Evolutionary conservation across 37 sponge, comb jelly and placozoan species (phyloP).

Genomic region (Ianthella basta): DNA sequence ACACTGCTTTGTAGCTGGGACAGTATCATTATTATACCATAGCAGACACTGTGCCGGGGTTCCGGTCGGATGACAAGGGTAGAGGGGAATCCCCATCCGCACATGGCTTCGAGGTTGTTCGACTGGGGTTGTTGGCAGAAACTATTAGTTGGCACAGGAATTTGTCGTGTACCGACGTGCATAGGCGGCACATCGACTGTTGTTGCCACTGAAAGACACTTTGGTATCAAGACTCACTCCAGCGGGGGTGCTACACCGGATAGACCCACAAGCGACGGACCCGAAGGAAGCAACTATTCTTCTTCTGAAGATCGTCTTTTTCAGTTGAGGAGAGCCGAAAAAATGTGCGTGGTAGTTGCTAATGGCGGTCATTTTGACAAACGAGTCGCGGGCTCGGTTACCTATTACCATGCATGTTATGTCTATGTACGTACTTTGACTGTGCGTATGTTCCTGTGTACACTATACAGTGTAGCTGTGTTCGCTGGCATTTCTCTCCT

Average conservation of each 20-base stretch:
- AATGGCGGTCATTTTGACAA: no score
- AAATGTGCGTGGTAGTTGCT: slow-evolving; percentile 22
- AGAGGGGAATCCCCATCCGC: no score
- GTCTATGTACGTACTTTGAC: neutral
- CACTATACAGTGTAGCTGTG: slow-evolving; percentile 57
- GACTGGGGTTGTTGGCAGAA: no score
- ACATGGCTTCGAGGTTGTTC: no score
- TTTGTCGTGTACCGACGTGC: neutral
- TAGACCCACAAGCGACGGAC: no score
- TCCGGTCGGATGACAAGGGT: no score
- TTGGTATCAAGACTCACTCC: neutral
- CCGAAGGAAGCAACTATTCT: neutral
- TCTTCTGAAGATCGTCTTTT: slow-evolving; percentile 30
- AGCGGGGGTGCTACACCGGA: no score
- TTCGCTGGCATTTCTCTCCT: slow-evolving; percentile 67
- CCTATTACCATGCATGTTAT: no score
- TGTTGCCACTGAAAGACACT: neutral
- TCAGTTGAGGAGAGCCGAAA: slow-evolving; percentile 35
- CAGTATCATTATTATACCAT: no score
- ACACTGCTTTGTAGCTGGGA: no score
- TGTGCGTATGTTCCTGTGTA: neutral
- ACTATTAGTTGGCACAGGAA: neutral
- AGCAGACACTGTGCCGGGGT: no score
- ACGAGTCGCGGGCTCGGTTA: no score
- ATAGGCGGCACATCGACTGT: neutral